Conservation (phyloP, 2,797 vertebrate species). For the Aplochiton taeniatus region DNA sequence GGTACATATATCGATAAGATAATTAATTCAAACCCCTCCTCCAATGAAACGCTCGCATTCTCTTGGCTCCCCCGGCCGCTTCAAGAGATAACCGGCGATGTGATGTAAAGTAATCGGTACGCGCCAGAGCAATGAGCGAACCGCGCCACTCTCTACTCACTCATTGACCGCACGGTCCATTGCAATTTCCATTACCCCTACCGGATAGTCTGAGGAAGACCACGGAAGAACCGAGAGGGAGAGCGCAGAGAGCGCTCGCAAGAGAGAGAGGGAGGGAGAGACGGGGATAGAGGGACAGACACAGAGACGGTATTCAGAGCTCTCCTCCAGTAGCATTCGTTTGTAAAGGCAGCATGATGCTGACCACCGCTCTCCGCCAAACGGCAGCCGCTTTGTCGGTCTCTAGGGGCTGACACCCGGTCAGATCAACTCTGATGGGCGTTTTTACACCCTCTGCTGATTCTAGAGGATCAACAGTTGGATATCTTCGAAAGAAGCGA, state of each 20-base stretch:
- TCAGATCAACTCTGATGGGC: conserved; percentile 69
- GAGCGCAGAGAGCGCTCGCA: conserved; percentile 11
- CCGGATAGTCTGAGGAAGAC: conserved; percentile 17
- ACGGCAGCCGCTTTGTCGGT: conserved; percentile 56
- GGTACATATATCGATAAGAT: conserved; percentile 77
- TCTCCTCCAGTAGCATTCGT: conserved; percentile 48
- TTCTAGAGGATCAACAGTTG: conserved; percentile 60
- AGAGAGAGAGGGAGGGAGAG: background rate
- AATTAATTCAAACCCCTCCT: conserved; percentile 68
- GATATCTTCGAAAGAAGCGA: conserved; percentile 66
- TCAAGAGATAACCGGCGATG: conserved; percentile 42
- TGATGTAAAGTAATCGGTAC: conserved; percentile 6
- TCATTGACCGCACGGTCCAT: conserved; percentile 52
- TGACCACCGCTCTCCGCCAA: conserved; percentile 54
- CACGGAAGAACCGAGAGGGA: conserved; percentile 17
- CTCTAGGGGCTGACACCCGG: conserved; percentile 54
- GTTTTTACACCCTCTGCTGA: conserved; percentile 47
- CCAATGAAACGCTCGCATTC: conserved; percentile 29
- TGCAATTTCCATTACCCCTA: conserved; percentile 44
- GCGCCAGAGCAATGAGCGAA: conserved; percentile 22
- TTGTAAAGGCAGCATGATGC: conserved; percentile 66
- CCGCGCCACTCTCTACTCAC: conserved; percentile 23
- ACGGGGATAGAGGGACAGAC: background rate
- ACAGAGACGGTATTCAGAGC: conserved; percentile 29
- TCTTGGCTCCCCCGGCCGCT: conserved; percentile 36